Percentiles rank a stretch among this genome's conserved stretches.
Conservation (phyloP, 2,113 vertebrate genomes). For the Puma concolor region DNA sequence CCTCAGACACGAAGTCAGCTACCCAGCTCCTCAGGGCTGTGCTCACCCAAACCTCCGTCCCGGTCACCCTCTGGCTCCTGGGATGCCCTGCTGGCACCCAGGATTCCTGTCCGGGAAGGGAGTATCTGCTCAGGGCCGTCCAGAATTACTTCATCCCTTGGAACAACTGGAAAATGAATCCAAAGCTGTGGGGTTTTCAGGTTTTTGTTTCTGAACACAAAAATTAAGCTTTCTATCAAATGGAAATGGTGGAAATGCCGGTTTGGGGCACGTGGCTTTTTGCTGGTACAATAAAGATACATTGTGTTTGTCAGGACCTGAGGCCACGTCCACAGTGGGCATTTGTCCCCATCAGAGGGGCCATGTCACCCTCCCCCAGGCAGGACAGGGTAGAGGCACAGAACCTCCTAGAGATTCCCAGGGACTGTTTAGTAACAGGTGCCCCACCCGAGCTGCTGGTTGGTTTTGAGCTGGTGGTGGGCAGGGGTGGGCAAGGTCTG, state of each 20-base stretch:
- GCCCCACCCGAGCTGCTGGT: neutral
- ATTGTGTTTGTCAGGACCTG: slow-evolving; percentile 86
- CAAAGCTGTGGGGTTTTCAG: slow-evolving; percentile 68
- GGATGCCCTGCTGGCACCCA: slow-evolving; percentile 69
- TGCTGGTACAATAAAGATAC: slow-evolving; percentile 89
- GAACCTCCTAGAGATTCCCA: slow-evolving; percentile 56
- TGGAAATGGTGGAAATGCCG: slow-evolving; percentile 71
- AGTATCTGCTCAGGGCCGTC: slow-evolving; percentile 52
- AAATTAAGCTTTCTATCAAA: slow-evolving; percentile 67
- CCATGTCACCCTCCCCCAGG: slow-evolving; percentile 57
- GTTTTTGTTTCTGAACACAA: slow-evolving; percentile 67
- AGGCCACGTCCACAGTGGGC: slow-evolving; percentile 78
- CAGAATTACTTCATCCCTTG: slow-evolving; percentile 50
- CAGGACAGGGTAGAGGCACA: slow-evolving; percentile 69
- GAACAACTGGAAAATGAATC: slow-evolving; percentile 79
- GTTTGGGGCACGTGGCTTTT: slow-evolving; percentile 85
- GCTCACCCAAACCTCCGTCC: slow-evolving; percentile 68
- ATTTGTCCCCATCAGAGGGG: slow-evolving; percentile 50
- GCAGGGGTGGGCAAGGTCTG: neutral
- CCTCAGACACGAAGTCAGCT: slow-evolving; percentile 83
- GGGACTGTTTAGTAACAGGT: neutral
- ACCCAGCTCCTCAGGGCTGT: slow-evolving; percentile 79
- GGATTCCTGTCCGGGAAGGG: slow-evolving; percentile 65
- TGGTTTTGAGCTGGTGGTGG: neutral
- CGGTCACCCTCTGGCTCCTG: slow-evolving; percentile 60